Evolutionary conservation across 2,797 vertebrate genomes (phyloP).

Genomic region (Mus minutoides): DNA sequence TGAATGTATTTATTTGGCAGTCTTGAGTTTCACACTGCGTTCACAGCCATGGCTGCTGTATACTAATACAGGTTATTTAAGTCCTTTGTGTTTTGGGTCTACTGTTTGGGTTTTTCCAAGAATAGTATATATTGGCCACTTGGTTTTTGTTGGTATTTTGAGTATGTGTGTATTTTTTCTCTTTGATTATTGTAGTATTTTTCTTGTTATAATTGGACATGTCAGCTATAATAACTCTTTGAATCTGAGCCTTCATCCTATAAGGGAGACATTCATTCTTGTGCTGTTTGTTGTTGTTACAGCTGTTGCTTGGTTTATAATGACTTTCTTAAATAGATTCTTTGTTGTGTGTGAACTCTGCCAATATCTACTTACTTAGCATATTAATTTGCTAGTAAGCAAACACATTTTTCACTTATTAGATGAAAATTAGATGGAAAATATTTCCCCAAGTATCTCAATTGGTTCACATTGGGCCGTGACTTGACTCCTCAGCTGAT

Average conservation of each 20-base stretch:
- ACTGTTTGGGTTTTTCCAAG: not conserved
- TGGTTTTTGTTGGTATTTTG: not conserved
- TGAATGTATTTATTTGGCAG: not conserved
- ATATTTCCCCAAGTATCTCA: not conserved
- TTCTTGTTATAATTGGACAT: not conserved
- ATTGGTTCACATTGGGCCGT: not conserved
- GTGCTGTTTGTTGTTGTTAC: not conserved
- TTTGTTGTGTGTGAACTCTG: not conserved
- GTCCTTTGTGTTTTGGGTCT: not conserved
- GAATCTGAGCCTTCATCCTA: not conserved
- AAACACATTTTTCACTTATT: not conserved
- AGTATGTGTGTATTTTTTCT: not conserved
- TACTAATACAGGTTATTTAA: not conserved
- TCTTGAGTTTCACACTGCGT: not conserved
- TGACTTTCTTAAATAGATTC: not conserved
- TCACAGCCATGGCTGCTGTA: not conserved
- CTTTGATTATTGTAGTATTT: not conserved
- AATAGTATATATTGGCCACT: not conserved
- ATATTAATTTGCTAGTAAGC: not conserved
- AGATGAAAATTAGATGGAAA: not conserved
- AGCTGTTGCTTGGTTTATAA: not conserved
- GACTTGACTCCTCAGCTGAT: not conserved
- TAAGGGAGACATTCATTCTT: not conserved
- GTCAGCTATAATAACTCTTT: not conserved
- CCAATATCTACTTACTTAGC: not conserved